phyloP scores from a whole-genome alignment of 2,888 invertebrate genomes.

The Agriotes lineatus region DNA sequence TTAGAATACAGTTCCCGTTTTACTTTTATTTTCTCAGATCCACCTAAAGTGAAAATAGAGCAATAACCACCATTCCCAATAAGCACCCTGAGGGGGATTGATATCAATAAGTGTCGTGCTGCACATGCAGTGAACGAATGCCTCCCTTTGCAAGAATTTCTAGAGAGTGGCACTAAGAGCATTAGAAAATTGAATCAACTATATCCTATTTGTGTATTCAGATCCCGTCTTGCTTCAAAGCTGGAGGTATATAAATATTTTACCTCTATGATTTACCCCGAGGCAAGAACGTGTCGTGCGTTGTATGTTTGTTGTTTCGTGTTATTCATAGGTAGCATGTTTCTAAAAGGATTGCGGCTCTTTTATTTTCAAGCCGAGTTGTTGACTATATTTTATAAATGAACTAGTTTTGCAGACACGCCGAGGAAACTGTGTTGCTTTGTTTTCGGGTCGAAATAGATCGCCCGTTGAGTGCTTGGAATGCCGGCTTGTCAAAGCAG shows the following conservation, averaged over 20 bases:
- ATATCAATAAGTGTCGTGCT: neutral
- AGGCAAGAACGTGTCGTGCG: constrained; percentile 50
- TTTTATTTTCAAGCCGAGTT: constrained; percentile 14
- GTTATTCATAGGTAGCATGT: constrained; percentile 33
- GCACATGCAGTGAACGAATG: neutral
- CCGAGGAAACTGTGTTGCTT: constrained; percentile 4
- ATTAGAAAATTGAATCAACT: constrained; percentile 48
- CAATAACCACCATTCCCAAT: too few species aligned
- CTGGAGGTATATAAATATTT: constrained; percentile 56
- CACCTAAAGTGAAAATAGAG: too few species aligned
- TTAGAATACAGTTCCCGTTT: too few species aligned
- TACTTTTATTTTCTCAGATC: too few species aligned
- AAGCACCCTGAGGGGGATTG: too few species aligned
- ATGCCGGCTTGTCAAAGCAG: constrained; percentile 3
- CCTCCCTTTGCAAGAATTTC: constrained; percentile 3
- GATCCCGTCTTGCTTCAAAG: constrained; percentile 50
- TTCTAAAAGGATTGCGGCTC: constrained; percentile 13
- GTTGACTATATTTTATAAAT: constrained; percentile 15
- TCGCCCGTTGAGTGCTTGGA: neutral
- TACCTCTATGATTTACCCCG: constrained; percentile 56
- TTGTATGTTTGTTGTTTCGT: constrained; percentile 31
- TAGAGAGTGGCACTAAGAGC: constrained; percentile 21
- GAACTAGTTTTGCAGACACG: constrained; percentile 22
- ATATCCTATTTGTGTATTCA: constrained; percentile 54
- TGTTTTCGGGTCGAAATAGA: constrained; percentile 14